Conservation (phyloP, 2,797 vertebrate genomes). For the Malurus leucopterus region DNA sequence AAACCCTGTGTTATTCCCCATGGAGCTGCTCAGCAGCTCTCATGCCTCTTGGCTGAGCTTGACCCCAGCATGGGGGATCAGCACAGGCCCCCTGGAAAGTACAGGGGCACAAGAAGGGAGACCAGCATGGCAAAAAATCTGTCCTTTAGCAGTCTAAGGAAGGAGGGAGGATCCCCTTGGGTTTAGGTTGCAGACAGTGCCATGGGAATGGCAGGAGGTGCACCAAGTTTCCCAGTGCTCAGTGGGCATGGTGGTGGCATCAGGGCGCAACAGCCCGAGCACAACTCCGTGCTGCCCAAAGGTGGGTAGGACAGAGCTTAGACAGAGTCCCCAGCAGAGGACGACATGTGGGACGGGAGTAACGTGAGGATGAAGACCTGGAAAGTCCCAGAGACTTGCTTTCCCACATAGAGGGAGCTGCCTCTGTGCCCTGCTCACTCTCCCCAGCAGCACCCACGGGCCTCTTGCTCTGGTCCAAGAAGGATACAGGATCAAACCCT, state of each 20-base stretch:
- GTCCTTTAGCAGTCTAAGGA: background rate
- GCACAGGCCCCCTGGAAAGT: background rate
- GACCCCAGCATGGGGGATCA: background rate
- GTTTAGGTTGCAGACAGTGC: background rate
- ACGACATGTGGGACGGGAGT: rapidly evolving
- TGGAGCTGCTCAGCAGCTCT: background rate
- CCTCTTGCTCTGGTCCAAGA: background rate
- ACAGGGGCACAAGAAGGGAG: background rate
- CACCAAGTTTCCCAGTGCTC: background rate
- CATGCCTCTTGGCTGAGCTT: background rate
- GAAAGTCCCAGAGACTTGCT: background rate
- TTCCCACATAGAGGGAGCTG: background rate
- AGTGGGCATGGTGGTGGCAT: background rate
- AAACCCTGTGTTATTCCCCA: background rate
- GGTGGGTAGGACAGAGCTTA: background rate
- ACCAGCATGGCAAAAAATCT: background rate
- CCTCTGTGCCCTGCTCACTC: background rate
- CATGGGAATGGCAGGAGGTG: background rate
- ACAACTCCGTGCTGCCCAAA: background rate
- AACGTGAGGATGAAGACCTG: background rate
- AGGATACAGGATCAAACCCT: background rate
- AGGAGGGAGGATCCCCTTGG: background rate
- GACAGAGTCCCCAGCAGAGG: background rate
- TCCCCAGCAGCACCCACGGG: background rate
- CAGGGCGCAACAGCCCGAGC: background rate